Base-by-base conservation (phyloP, 2,113 vertebrate genomes). In the Chelonoidis abingdonii region DNA sequence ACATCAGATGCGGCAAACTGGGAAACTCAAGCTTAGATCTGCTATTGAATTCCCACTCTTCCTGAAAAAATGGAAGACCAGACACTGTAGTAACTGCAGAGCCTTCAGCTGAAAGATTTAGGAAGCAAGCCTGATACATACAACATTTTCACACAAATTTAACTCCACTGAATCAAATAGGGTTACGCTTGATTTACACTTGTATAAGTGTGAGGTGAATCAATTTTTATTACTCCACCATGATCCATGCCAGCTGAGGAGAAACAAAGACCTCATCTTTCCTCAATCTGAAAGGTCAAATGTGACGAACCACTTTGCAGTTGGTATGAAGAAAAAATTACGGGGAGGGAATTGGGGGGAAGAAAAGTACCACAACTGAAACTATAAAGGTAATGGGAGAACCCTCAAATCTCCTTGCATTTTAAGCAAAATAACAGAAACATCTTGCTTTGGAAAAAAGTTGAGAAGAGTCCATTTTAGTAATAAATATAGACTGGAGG, bases 11-110 rank as follows among this genome's bases (percentile, higher is more conserved):
- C 82, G 52, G 93, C 3, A 0, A 82, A 62, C n/a, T n/a, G 29
- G 1, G 8, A 41, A 88, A 35, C n/a, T 87, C 50, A 1, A 69
- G 80, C 90, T n/a, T 59, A 83, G 79, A 53, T 44, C 24, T 72
- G 93, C 90, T 90, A 89, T 62, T 62, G 27, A 29, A 62, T 92
- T 97, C 86, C 92, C 90, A 89, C 44, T 76, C 75, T 25, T 4
- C 0, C 1, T 86, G 92, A 56, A 90, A 95, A 95, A 41, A 72
- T 38, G 69, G 16, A 38, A 72, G n/a, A 19, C 17, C 38, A 86
- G 90, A 62, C 87, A 27, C 29, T 8, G 2, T 56, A 0, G 25
- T 83, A 84, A 83, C 90, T 92, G 62, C 44, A 72, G 83, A 59
- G 89, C 69, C 94, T 44, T 25, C 24, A 4, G 59, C 38, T 57